Conservation (phyloP, 2,797 vertebrate species). For the Dipus sagitta region DNA sequence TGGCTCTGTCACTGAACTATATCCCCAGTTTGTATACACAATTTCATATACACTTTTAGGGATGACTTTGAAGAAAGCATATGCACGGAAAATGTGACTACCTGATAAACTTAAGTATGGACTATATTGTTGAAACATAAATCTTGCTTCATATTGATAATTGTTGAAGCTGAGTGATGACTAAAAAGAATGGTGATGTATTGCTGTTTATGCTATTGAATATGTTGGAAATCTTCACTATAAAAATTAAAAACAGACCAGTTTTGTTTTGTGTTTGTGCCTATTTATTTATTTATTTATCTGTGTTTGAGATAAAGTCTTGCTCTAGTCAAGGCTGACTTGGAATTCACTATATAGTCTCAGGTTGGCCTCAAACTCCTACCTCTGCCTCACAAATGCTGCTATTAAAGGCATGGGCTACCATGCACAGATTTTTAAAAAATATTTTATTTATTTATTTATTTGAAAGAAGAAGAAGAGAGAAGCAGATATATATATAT, state of each 20-base stretch:
- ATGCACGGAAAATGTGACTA: not conserved
- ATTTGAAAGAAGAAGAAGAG: too few relatives aligned
- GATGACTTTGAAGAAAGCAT: not conserved
- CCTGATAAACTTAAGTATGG: conserved; percentile 35
- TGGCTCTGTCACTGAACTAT: not conserved
- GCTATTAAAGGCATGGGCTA: too few relatives aligned
- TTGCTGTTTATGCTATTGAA: conserved; percentile 22
- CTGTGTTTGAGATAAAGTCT: not conserved
- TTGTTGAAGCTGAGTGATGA: not conserved
- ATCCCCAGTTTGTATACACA: not conserved
- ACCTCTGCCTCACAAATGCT: too few relatives aligned
- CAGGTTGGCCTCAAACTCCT: too few relatives aligned
- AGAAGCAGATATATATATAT: too few relatives aligned
- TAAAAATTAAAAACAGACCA: not conserved
- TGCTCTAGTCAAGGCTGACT: too few relatives aligned
- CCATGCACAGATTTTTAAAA: too few relatives aligned
- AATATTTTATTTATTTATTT: too few relatives aligned
- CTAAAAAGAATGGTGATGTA: not conserved
- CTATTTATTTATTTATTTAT: not conserved
- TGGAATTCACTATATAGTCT: too few relatives aligned
- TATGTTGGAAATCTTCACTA: not conserved
- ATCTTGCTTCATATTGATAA: not conserved
- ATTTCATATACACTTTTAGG: conserved; percentile 14
- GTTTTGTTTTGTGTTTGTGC: not conserved
- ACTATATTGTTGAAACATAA: conserved; percentile 9